A percentile compares a stretch with the other conserved stretches of the same genome.
Conservation (phyloP, 1,140 invertebrate genomes). For the Rhizoglyphus robini region DNA sequence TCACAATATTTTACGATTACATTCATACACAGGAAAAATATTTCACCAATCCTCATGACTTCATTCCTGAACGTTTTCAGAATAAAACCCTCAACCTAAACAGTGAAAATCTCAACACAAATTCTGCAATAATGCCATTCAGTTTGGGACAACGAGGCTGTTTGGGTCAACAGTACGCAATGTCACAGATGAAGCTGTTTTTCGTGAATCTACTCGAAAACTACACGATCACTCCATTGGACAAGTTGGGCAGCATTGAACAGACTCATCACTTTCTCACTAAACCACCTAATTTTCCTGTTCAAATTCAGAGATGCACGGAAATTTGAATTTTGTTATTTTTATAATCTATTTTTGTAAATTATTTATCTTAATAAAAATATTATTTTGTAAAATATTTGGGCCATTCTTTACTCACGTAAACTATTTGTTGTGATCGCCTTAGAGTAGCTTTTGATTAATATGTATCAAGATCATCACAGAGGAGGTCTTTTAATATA, state of each 20-base stretch:
- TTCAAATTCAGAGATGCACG: too few relatives aligned
- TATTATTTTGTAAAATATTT: too few relatives aligned
- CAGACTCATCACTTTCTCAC: not conserved
- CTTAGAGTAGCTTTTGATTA: too few relatives aligned
- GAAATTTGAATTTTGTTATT: too few relatives aligned
- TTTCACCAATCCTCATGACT: not conserved
- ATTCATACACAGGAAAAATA: not conserved
- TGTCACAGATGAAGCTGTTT: not conserved
- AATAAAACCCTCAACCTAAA: not conserved
- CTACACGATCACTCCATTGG: not conserved
- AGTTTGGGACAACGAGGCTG: not conserved
- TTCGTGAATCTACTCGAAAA: not conserved
- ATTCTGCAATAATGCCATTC: not conserved
- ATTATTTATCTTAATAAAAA: too few relatives aligned
- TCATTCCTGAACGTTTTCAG: not conserved
- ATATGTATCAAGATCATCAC: too few relatives aligned
- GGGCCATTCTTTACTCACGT: too few relatives aligned
- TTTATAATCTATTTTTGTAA: too few relatives aligned
- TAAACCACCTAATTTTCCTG: not conserved
- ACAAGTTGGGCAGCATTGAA: not conserved
- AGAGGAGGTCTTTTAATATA: too few relatives aligned
- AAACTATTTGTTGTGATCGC: too few relatives aligned
- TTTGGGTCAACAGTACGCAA: not conserved
- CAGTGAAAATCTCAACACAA: not conserved
- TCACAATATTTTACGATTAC: not conserved